Base-by-base conservation (phyloP, 2,888 invertebrate genomes). In the Plebejus anna region DNA sequence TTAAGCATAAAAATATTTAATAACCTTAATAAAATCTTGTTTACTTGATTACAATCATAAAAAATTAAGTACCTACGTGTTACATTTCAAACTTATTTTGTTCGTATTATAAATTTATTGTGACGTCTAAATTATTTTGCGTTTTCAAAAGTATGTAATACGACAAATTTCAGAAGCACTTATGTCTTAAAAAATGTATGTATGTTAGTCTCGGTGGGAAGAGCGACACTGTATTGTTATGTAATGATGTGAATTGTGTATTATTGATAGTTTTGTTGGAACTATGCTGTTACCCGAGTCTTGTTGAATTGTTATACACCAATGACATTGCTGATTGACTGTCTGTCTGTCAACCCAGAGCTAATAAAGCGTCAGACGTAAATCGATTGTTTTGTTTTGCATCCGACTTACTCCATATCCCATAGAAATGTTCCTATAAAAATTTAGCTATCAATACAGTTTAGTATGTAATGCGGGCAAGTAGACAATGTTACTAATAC, bases 201-300 rank as follows among this genome's bases (percentile, higher is more conserved):
- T 70, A 11, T 28, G 28, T 72, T 13, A 55, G 51, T 73, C 51
- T 51, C 73, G 73, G 51, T 36, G 47, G 38, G 7, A 51, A 5
- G n/a, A 13, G 38, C 9, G 38, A 28, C 22, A 42, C 80, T 75
- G 78, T 83, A 80, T 85, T 90, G 89, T 90, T 91, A 91, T 87
- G 87, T 85, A 84, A 87, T 87, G 83, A 87, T 87, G 83, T 84
- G 84, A 88, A 86, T 71, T 72, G 84, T 88, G 87, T 91, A 91
- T 32, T 66, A 89, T 89, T 86, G 81, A 86, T 91, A 89, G 90
- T 91, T 92, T 92, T 89, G 89, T 92, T 92, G 89, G 91, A 92
- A 91, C 92, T 92, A 89, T 86, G 85, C 90, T 90, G 91, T 94
- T 94, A 93, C 92, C 91, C 91, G 90, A 92, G 93, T 93, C 93